These are phyloP conservation scores for Saguinus midas DNA, from an alignment of 2,113 vertebrate species.

Conservation along the genomic window DNA sequence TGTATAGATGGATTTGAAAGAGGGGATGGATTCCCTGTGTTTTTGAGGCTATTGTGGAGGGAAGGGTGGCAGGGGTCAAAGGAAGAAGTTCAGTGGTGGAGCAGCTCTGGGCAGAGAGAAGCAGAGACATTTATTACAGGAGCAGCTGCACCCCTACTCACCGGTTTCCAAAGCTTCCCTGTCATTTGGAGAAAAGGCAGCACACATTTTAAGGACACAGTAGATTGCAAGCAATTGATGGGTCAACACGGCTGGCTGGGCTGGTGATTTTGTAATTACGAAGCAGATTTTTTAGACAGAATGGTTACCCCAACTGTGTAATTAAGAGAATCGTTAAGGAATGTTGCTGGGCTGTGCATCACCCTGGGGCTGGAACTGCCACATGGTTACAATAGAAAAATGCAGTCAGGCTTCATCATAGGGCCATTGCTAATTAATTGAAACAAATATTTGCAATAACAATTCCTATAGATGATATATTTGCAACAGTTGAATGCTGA, in stretches of 20 bases:
- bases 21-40: background rate
- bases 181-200: constrained; percentile 69
- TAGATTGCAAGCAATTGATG: constrained; percentile 63
- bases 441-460: constrained; percentile 81
- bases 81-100: background rate
- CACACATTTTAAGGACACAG: constrained; percentile 64
- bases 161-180: constrained; percentile 25
- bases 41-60: background rate
- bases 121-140: constrained; percentile 26
- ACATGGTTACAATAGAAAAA: constrained; percentile 60
- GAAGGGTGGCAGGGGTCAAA: constrained; percentile 36
- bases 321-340: constrained; percentile 79
- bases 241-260: constrained; percentile 69
- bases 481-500: constrained; percentile 44
- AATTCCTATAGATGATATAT: constrained; percentile 57
- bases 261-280: constrained; percentile 74
- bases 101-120: constrained; percentile 45
- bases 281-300: constrained; percentile 80
- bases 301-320: constrained; percentile 77
- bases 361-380: constrained; percentile 67
- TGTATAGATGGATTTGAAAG: constrained; percentile 51
- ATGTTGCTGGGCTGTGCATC: constrained; percentile 64
- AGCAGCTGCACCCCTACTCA: constrained; percentile 49
- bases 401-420: constrained; percentile 40
- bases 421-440: constrained; percentile 75